phyloP scores from a whole-genome alignment of 2,113 vertebrate genomes.

The Brachyhypopomus gauderio region DNA sequence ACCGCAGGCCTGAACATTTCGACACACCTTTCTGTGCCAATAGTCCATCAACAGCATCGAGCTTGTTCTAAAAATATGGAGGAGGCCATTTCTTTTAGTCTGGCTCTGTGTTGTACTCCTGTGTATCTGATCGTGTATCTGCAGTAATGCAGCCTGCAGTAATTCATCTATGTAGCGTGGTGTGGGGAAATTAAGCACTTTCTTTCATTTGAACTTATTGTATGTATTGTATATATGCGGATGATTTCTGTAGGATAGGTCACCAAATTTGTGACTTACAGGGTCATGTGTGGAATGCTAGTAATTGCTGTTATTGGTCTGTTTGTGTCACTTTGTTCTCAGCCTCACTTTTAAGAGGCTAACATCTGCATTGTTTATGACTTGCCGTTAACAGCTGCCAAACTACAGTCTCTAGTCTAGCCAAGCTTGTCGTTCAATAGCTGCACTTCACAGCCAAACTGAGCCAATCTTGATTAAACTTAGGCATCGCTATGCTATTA shows the following conservation, averaged over 20 bases:
- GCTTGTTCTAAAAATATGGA: neutral
- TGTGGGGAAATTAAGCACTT: neutral
- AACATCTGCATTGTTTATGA: constrained; percentile 46
- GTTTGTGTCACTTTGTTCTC: constrained; percentile 41
- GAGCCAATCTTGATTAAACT: neutral
- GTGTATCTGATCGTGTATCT: neutral
- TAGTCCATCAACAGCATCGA: neutral
- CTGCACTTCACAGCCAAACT: neutral
- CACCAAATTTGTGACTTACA: constrained; percentile 21
- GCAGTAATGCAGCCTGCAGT: too few relatives aligned
- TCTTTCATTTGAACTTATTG: neutral
- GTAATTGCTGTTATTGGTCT: constrained; percentile 47
- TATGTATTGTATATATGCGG: neutral
- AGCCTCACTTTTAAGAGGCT: constrained; percentile 37
- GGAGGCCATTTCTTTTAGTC: neutral
- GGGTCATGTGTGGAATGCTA: constrained; percentile 46
- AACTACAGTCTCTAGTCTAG: neutral
- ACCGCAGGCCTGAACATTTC: neutral
- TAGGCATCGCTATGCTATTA: neutral
- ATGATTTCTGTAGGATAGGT: neutral
- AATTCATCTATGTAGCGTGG: neutral
- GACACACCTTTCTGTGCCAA: neutral
- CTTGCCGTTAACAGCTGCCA: constrained; percentile 15
- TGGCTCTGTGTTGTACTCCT: neutral
- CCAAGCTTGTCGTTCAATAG: neutral